Conservation (phyloP, 1,140 invertebrate genomes). For the Eumeta japonica region DNA sequence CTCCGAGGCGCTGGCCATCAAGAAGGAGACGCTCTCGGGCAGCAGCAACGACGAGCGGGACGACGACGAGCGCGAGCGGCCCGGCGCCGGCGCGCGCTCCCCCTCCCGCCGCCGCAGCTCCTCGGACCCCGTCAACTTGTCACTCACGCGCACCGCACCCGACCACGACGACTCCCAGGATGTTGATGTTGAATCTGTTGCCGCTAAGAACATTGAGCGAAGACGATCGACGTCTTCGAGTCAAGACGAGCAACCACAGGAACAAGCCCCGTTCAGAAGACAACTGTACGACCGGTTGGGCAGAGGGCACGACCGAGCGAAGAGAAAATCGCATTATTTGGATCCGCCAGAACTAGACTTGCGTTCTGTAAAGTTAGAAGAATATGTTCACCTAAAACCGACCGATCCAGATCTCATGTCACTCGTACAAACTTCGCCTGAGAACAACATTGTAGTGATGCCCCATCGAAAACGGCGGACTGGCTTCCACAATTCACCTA, state of each 20-base stretch:
- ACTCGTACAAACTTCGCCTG: constrained; percentile 65
- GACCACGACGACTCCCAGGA: constrained; percentile 52
- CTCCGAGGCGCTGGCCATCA: constrained; percentile 45
- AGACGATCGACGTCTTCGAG: constrained; percentile 54
- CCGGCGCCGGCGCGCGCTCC: constrained; percentile 59
- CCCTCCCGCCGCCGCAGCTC: constrained; percentile 56
- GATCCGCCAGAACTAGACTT: constrained; percentile 63
- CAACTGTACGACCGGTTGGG: constrained; percentile 56
- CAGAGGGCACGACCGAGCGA: constrained; percentile 60
- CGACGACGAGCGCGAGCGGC: constrained; percentile 57
- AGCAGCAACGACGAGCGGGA: constrained; percentile 57
- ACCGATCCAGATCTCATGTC: constrained; percentile 64
- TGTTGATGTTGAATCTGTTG: constrained; percentile 52
- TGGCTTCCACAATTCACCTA: constrained; percentile 80
- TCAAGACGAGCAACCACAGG: constrained; percentile 50
- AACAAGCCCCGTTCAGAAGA: constrained; percentile 47
- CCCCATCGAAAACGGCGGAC: constrained; percentile 79
- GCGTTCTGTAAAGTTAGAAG: constrained; percentile 58
- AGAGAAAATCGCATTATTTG: constrained; percentile 65
- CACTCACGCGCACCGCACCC: constrained; percentile 40
- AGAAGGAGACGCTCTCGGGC: constrained; percentile 55
- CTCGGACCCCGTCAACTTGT: constrained; percentile 74
- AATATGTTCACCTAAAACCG: constrained; percentile 60
- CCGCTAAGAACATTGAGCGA: constrained; percentile 45
- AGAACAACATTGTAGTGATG: constrained; percentile 79